Evolutionary conservation across 1,140 invertebrate genomes (phyloP), one percentile per base, ranked within the genome.

Genomic region (Drosophila willistoni): DNA sequence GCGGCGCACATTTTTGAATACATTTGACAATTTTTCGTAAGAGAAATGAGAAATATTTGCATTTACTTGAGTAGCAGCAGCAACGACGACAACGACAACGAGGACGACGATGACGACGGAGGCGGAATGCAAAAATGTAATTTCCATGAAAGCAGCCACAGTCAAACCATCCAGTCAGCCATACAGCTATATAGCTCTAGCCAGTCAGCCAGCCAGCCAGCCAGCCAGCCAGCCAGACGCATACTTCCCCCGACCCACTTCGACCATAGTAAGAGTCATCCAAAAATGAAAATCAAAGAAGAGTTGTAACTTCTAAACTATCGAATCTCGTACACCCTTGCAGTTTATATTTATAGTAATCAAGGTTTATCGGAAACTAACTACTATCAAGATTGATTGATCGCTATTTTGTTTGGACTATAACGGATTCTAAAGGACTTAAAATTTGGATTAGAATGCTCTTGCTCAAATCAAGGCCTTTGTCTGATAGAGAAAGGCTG

Each of bases 21-120:
- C 84, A 87, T 87, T 87, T 87, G 84, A 89, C 84, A 87, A 89
- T 89, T 87, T 65, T 87, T 87, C 81, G 83, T 72, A 70, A 80
- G 68, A 89, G 84, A 87, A 87, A 87, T 87, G 84, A 87, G 84
- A 87, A 87, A 87, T 87, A 87, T 87, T 87, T 87, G 84, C 84
- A 87, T 87, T 87, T 89, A 84, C 84, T 87, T 87, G 84, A 87
- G 84, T 84, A 84, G 84, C 84, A 89, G 79, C 71, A 79, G 72
- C 71, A 62, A 51, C 68, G 71, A 33, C 59, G 44, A 22, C 57
- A 47, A 9, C 64, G 33, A 34, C 6, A 9, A 39, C 42, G 14
- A 17, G 56, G 51, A 29, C 57, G 19, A 56, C 72, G 17, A 60
- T 64, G 64, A 59, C 57, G 54, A 22, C 60, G 73, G 19, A 44